Evolutionary conservation across 1,140 invertebrate genomes (phyloP).

Genomic region (Dreissena rostriformis): DNA sequence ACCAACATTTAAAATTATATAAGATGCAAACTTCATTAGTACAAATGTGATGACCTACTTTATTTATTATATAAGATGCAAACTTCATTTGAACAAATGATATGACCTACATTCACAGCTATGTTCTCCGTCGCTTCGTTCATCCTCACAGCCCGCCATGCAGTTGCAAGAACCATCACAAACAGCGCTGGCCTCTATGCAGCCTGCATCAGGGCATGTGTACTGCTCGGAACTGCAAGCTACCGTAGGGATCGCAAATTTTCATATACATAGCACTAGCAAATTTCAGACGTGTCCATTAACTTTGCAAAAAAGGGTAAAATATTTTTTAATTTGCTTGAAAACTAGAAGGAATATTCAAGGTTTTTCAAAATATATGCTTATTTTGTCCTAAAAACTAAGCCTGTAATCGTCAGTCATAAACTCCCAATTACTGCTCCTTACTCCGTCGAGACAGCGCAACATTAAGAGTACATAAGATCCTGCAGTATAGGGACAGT

Average conservation of each 20-base stretch:
- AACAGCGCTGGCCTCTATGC: conserved; percentile 23
- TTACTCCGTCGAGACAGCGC: too few species aligned
- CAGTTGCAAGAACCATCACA: conserved; percentile 52
- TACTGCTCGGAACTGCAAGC: conserved; percentile 23
- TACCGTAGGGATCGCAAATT: neutral
- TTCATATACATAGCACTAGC: too few species aligned
- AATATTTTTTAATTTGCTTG: too few species aligned
- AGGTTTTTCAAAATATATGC: too few species aligned
- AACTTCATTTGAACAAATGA: neutral
- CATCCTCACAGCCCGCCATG: conserved; percentile 33
- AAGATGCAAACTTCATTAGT: neutral
- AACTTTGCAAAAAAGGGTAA: too few species aligned
- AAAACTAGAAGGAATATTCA: too few species aligned
- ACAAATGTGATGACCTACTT: neutral
- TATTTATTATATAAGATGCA: neutral
- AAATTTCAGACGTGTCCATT: too few species aligned
- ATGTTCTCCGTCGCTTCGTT: conserved; percentile 27
- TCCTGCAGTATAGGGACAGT: too few species aligned
- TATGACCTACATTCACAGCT: conserved; percentile 27
- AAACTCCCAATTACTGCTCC: too few species aligned
- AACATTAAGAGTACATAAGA: too few species aligned
- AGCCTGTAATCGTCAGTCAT: too few species aligned
- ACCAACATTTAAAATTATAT: neutral
- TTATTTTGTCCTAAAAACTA: too few species aligned
- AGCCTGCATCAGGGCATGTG: conserved; percentile 20